phyloP scores from a whole-genome alignment of 2,888 invertebrate species.

The Erebia palarica region DNA sequence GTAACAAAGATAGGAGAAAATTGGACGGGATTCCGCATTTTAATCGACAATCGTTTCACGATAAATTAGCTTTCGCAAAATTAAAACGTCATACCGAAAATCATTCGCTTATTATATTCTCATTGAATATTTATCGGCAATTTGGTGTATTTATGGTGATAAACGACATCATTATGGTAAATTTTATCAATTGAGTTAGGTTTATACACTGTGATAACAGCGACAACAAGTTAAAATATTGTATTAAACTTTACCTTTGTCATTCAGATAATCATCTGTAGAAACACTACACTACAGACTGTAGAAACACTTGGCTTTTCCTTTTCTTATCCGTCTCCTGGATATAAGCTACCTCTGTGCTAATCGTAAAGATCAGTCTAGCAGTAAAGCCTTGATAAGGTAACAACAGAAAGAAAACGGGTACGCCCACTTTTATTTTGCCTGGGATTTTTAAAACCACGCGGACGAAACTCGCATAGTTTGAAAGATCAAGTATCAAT shows the following conservation, averaged over 20 bases:
- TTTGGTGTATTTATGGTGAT: slow-evolving; percentile 42
- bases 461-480: too few species aligned
- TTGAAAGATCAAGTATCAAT: too few species aligned
- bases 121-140: slow-evolving; percentile 45
- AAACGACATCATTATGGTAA: slow-evolving; percentile 38
- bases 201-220: slow-evolving; percentile 23
- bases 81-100: slow-evolving; percentile 43
- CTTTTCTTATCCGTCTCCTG: too few species aligned
- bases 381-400: too few species aligned
- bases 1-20: slow-evolving; percentile 28
- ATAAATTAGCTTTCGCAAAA: slow-evolving; percentile 41
- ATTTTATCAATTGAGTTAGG: slow-evolving; percentile 41
- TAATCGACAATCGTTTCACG: slow-evolving; percentile 33
- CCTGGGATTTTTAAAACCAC: too few species aligned
- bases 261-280: too few species aligned
- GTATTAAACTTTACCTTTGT: not conserved
- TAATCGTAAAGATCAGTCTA: too few species aligned
- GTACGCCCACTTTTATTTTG: too few species aligned
- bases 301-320: too few species aligned
- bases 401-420: too few species aligned
- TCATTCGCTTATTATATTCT: slow-evolving; percentile 42
- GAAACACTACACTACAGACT: too few species aligned
- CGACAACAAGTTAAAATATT: slow-evolving; percentile 13
- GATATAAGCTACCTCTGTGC: too few species aligned
- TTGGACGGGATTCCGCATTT: slow-evolving; percentile 26